These are phyloP conservation scores for Ectropis grisescens DNA, from an alignment of 1,140 invertebrate genomes.

Conservation along the genomic window DNA sequence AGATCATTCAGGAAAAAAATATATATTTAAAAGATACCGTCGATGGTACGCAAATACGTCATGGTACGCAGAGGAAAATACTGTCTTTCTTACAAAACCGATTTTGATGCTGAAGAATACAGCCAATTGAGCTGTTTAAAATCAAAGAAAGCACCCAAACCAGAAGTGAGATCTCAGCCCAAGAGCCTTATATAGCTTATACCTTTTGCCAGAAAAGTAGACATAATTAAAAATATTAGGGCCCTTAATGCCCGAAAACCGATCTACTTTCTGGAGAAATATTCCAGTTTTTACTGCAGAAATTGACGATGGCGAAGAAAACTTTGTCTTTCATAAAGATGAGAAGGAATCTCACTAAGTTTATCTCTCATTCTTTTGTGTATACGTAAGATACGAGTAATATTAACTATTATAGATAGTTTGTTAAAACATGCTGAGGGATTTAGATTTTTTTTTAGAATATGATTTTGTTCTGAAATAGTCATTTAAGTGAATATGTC, in stretches of 20 bases:
- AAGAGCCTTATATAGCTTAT: conserved; percentile 4
- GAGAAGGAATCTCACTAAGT: no score
- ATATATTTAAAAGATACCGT: conserved; percentile 7
- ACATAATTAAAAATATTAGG: conserved; percentile 7
- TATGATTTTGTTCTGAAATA: no score
- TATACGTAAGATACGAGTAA: no score
- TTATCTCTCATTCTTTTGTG: no score
- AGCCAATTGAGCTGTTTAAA: conserved; percentile 6
- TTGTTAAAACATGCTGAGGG: no score
- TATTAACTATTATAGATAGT: no score
- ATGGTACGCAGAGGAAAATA: conserved; percentile 1
- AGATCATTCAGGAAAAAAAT: conserved; percentile 1
- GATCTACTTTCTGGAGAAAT: conserved; percentile 5
- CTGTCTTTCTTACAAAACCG: conserved; percentile 8
- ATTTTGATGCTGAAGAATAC: conserved; percentile 4
- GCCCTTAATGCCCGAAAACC: conserved; percentile 7
- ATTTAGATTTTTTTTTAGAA: no score
- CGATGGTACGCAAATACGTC: no score
- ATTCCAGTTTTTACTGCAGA: conserved; percentile 1
- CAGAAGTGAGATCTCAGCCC: conserved; percentile 1
- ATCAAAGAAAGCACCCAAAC: conserved; percentile 7
- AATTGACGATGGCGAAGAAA: no score
- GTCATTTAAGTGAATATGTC: no score
- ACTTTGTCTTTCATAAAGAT: no score
- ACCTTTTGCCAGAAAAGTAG: conserved; percentile 3